A percentile compares a stretch with the other conserved stretches of the same genome.
These are phyloP conservation scores for Scaptomyza reducta DNA, from an alignment of 2,888 invertebrate species.

Conservation along the genomic window DNA sequence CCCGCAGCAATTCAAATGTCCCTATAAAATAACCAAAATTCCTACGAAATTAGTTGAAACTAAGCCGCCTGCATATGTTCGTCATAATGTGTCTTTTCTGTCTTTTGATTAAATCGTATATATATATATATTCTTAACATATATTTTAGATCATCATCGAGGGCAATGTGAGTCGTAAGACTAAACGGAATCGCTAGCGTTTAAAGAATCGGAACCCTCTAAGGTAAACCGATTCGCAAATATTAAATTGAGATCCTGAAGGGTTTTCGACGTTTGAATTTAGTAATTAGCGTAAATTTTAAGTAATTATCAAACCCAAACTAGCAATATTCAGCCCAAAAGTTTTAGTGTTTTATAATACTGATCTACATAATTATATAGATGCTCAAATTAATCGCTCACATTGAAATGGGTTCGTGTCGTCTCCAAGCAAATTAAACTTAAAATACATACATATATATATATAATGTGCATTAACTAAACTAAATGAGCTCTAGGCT, in stretches of 20 bases:
- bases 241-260: slow-evolving; percentile 30
- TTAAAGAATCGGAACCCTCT: slow-evolving; percentile 81
- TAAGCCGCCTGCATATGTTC: neutral
- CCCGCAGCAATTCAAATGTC: slow-evolving; percentile 65
- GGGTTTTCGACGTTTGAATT: slow-evolving; percentile 16
- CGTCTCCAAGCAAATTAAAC: slow-evolving; percentile 28
- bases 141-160: slow-evolving; percentile 82
- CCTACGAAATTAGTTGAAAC: neutral
- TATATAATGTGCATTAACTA: slow-evolving; percentile 56
- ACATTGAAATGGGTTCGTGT: slow-evolving; percentile 44
- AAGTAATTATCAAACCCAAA: slow-evolving; percentile 35
- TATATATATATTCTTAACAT: neutral
- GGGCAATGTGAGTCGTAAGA: slow-evolving; percentile 84
- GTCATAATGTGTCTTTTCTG: neutral
- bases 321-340: slow-evolving; percentile 41
- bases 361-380: slow-evolving; percentile 10
- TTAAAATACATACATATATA: slow-evolving; percentile 38
- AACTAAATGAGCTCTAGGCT: slow-evolving; percentile 43
- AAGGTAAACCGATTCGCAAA: slow-evolving; percentile 80
- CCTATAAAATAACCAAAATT: slow-evolving; percentile 19
- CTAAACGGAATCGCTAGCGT: slow-evolving; percentile 84
- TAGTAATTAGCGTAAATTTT: slow-evolving; percentile 34
- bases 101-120: slow-evolving; percentile 6
- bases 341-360: slow-evolving; percentile 19
- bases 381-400: slow-evolving; percentile 33